Evolutionary conservation across 2,888 invertebrate species (phyloP).

Genomic region (Xestia c-nigrum): DNA sequence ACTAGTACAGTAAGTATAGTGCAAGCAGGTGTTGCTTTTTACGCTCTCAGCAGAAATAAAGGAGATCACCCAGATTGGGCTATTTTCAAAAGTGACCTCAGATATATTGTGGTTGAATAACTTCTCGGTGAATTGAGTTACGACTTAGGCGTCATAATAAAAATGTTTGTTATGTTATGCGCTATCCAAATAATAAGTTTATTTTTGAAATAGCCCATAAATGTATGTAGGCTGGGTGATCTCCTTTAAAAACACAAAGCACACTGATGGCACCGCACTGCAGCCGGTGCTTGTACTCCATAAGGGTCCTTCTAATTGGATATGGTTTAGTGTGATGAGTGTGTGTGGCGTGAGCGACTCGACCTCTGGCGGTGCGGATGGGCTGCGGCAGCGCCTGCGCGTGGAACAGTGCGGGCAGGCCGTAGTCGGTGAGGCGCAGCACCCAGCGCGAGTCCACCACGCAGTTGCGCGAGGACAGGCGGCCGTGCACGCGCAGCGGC

Average conservation of each 20-base stretch:
- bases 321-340: not conserved
- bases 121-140: no score
- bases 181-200: no score
- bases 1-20: not conserved
- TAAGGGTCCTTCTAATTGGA: not conserved
- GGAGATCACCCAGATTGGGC: no score
- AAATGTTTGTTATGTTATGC: no score
- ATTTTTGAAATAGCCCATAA: no score
- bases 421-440: slow-evolving; percentile 98
- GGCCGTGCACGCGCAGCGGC: slow-evolving; percentile 95
- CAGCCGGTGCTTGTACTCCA: not conserved
- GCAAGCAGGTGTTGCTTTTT: no score
- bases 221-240: no score
- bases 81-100: no score
- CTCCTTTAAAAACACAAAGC: not conserved
- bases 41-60: no score
- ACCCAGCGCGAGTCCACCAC: slow-evolving; percentile 99
- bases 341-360: not conserved
- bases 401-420: slow-evolving; percentile 94
- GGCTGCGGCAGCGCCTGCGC: slow-evolving; percentile 93
- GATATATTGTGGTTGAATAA: no score
- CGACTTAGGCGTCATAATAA: no score
- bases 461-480: slow-evolving; percentile 97
- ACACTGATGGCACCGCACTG: not conserved
- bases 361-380: slow-evolving; percentile 92